Base-by-base conservation (phyloP, 2,113 vertebrate genomes). In the Trematocara zebra region DNA sequence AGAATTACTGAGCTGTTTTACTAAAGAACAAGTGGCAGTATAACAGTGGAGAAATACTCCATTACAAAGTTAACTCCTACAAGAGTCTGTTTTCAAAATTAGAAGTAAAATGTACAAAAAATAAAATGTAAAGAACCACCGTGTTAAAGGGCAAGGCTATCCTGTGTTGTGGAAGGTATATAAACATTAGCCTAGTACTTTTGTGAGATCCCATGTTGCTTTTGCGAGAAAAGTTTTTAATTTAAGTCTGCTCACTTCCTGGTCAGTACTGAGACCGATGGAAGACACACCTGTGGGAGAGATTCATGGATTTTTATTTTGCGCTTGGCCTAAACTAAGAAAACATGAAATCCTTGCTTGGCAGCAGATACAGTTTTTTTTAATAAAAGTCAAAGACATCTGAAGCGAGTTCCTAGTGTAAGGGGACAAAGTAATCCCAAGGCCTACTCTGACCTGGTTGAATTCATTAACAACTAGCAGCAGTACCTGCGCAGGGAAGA, bases 311-410 rank as follows among this genome's bases (percentile, higher is more conserved):
- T 35, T 64, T 35, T 64, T 64, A 64, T 0, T 35, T 64, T n/a
- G 17, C 1, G 6, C 31, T 35, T 64, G 31, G 31, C 31, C 17
- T 64, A 64, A 64, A 64, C 59, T 37, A 7, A 35, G 33, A 64
- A 64, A 64, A 64, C 33, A 64, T 0, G 59, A 64, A 0, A n/a
- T 64, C 59, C 17, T 11, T 5, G 59, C 59, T 7, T 0, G 59
- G 59, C 3, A 64, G 59, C 4, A 64, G 17, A 64, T 35, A 35
- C 17, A 64, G 17, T 35, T 64, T 0, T 0, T 12, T 57, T 17
- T 0, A 1, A 64, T 64, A 64, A 7, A n/a, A 35, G 59, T 64
- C 31, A 35, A 64, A 64, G 31, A 37, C 59, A 64, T 37, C 59
- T 64, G 59, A 7, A 64, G 1, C 37, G 59, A 37, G 18, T 64